A percentile compares a stretch with the other conserved stretches of the same genome.
These are phyloP conservation scores for Steromphala cineraria DNA, from an alignment of 2,888 invertebrate species.

Conservation along the genomic window DNA sequence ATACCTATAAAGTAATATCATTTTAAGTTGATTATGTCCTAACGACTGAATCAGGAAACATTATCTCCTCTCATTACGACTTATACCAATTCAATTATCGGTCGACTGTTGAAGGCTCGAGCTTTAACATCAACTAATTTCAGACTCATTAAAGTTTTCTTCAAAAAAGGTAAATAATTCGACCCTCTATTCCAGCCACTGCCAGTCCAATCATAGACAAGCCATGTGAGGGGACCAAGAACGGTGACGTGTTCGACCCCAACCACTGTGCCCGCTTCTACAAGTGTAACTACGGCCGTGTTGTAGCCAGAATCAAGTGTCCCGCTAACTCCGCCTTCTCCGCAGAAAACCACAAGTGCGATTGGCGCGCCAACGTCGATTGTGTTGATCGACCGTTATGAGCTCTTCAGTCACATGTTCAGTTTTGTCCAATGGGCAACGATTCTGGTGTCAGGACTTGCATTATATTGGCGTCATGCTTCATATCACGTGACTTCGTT, in stretches of 20 bases:
- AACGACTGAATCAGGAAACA: too few species aligned
- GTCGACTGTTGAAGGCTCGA: neutral
- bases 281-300: constrained; percentile 55
- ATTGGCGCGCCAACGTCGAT: constrained; percentile 47
- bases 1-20: too few species aligned
- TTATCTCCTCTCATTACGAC: neutral
- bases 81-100: neutral
- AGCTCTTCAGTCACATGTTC: neutral
- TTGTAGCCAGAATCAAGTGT: constrained; percentile 51
- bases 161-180: neutral
- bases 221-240: constrained; percentile 47
- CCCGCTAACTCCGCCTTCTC: constrained; percentile 48
- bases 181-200: constrained; percentile 36
- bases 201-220: constrained; percentile 51
- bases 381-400: constrained; percentile 39
- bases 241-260: constrained; percentile 49
- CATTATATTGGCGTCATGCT: neutral
- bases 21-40: too few species aligned
- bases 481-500: neutral
- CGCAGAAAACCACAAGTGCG: constrained; percentile 42
- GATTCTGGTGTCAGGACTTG: neutral
- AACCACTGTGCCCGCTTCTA: constrained; percentile 49
- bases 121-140: neutral
- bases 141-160: neutral
- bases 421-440: neutral